Base-by-base conservation (phyloP, 1,140 invertebrate species). In the Calephelis virginiensis region DNA sequence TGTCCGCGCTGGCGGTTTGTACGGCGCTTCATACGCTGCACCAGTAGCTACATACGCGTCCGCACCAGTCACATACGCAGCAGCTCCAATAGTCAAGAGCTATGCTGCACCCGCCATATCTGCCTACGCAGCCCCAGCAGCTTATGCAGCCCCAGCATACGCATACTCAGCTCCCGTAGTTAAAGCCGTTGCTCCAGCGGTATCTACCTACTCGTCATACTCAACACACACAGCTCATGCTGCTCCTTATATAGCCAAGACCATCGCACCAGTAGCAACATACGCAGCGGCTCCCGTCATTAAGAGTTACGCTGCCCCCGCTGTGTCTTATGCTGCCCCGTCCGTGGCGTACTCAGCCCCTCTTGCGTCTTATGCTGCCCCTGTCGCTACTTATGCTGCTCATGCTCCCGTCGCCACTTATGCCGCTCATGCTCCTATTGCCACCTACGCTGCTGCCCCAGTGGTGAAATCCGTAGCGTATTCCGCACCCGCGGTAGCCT, bases 221-320 rank as follows among this genome's bases (percentile, higher is more conserved):
- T 79, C 84, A 0, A 82, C 82, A 8, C 81, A 86, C 69, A 86
- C 84, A 4, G 75, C 83, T 38, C 86, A 86, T 65, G 82, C 75
- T 11, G 69, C 82, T 6, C 81, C 81, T 12, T 48, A 81, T 40
- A 65, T 74, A 43, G 73, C 82, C 75, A 84, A 84, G 48, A 72
- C 82, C 10, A 62, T 78, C n/a, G 81, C 78, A 12, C 70, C 73
- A 40, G 68, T 72, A 5, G 67, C 67, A 14, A 68, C 71, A n/a
- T 72, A 72, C 63, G 64, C 71, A 10, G 60, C 71, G 9, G 64
- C 71, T n/a, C 64, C 71, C 10, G 49, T 72, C 11, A 61, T 61
- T 66, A 69, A 69, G 64, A 69, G 67, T n/a, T 72, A 72, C 17
- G 72, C 70, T 47, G 61, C 65, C 12, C 65, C 65, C 40, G 56